Evolutionary conservation across 2,888 invertebrate genomes (phyloP).

Genomic region (Leptopterna dolabrata): DNA sequence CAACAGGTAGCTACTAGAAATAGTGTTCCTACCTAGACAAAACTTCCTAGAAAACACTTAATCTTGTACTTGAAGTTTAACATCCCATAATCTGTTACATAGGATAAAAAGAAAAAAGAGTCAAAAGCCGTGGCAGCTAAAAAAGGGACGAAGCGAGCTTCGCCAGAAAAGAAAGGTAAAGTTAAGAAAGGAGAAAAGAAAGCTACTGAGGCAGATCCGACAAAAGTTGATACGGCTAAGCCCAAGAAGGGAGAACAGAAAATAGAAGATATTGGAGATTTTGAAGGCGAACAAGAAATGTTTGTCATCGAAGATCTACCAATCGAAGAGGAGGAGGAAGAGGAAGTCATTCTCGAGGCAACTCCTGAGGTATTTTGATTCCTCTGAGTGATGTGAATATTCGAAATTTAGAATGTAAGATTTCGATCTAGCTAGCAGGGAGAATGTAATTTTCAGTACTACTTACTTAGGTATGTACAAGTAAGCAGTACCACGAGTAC

Average conservation of each 20-base stretch:
- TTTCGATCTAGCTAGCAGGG: too few species aligned
- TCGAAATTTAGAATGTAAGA: too few species aligned
- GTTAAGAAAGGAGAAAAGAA: constrained; percentile 34
- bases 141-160: neutral
- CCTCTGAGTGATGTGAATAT: neutral
- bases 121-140: neutral
- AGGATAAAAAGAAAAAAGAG: neutral
- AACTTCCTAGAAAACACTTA: too few species aligned
- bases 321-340: constrained; percentile 47
- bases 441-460: too few species aligned
- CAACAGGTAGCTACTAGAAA: too few species aligned
- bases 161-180: neutral
- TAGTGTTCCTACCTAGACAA: too few species aligned
- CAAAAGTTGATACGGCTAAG: constrained; percentile 20
- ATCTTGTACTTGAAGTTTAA: too few species aligned
- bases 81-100: too few species aligned
- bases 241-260: constrained; percentile 17
- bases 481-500: too few species aligned
- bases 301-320: constrained; percentile 35
- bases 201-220: neutral
- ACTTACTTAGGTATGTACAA: too few species aligned
- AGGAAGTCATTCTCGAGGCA: neutral
- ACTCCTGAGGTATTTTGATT: constrained; percentile 26
- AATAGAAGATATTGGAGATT: constrained; percentile 44
- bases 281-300: constrained; percentile 30